Evolutionary conservation across 92 coral and sea anemone species (phyloP), one percentile per base, ranked within the genome.

Genomic region (Epizoanthus scotinus): DNA sequence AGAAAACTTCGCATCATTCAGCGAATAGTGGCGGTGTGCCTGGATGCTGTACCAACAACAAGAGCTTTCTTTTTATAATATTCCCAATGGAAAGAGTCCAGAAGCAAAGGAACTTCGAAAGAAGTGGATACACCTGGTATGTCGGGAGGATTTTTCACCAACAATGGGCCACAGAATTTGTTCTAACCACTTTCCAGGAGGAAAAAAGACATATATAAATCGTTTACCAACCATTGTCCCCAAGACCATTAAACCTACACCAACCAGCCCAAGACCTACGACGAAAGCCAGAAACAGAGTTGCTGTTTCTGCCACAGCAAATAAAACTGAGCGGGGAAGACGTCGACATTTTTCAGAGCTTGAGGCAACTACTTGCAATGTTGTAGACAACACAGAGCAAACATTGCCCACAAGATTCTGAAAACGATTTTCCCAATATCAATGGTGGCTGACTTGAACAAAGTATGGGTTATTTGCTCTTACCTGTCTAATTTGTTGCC

Each of bases 361-460:
- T 70, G 75, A 70, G n/a, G 59, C 9, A 21, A 47, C 44, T 38
- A 25, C 61, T n/a, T 47, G 13, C 62, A 49, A 70, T 61, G 13
- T 25, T 70, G n/a, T n/a, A n/a, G n/a, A n/a, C n/a, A n/a, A n/a
- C n/a, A n/a, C n/a, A 70, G 77, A 70, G 24, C 38, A 82, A 54
- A 49, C 63, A 44, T 34, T 80, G 44, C 86, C 54, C 29, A 36
- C 42, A 69, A 65, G 60, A 91, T 91, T 57, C 36, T 90, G 40
- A 82, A 69, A 40, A 80, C 85, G 27, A 25, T 67, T 10, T 80
- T 84, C 19, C 91, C 91, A 13, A 67, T 77, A 18, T 31, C 84
- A 52, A 84, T 87, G 89, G 91, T 91, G 28, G 89, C 89, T 25
- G 91, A 90, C 77, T 57, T 81, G 20, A 87, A 87, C 59, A 84